phyloP scores from a whole-genome alignment of 2,797 vertebrate genomes.

The Coilia nasus region DNA sequence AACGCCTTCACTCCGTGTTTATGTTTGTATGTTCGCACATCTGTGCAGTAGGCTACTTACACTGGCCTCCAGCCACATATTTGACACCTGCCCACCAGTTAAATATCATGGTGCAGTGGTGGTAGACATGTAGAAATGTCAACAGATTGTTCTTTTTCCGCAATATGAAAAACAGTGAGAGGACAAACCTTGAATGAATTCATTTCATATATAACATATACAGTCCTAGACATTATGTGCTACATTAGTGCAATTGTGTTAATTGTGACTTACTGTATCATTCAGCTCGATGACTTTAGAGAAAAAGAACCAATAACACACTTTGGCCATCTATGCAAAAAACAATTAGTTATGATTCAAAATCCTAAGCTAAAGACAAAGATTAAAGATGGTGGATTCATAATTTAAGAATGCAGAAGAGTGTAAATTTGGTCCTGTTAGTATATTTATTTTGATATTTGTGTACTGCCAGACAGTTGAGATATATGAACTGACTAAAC shows the following conservation, averaged over 20 bases:
- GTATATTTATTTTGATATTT: background rate
- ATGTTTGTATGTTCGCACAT: background rate
- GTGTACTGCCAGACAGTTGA: too few relatives aligned
- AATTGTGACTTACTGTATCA: slow-evolving; percentile 55
- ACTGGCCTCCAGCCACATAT: slow-evolving; percentile 67
- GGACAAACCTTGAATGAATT: background rate
- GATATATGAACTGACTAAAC: background rate
- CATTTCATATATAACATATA: background rate
- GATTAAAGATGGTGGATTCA: background rate
- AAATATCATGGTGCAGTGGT: slow-evolving; percentile 68
- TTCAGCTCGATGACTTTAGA: slow-evolving; percentile 63
- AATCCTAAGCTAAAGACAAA: background rate
- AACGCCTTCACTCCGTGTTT: background rate
- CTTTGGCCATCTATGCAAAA: slow-evolving; percentile 71
- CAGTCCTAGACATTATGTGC: background rate
- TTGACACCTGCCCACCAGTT: slow-evolving; percentile 71
- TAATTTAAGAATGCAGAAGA: background rate
- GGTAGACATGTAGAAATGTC: slow-evolving; percentile 70
- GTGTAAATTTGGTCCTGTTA: background rate
- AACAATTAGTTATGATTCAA: background rate
- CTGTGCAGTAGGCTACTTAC: slow-evolving; percentile 53
- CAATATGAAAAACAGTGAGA: slow-evolving; percentile 68
- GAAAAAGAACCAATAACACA: slow-evolving; percentile 68
- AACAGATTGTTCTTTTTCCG: slow-evolving; percentile 67
- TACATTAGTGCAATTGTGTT: background rate